Base-by-base conservation (phyloP, 2,797 vertebrate species). In the Tamandua tetradactyla region DNA sequence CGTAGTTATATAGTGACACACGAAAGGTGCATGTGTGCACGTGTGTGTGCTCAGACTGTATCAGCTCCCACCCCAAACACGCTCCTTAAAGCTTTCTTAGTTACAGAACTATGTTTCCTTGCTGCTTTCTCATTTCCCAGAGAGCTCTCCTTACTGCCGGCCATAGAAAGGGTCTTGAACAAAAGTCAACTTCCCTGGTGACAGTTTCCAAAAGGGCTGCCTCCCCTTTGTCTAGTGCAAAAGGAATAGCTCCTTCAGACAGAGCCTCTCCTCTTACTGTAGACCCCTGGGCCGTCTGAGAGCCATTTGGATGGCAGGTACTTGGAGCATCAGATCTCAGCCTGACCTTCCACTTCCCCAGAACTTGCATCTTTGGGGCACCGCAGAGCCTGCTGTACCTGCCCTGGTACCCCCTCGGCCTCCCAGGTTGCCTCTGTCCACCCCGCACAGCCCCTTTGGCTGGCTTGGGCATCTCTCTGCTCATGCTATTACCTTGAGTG, bases 391-490 rank as follows among this genome's bases (percentile, higher is more conserved):
- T 44, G 47, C 20, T 11, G 15, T 27, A 1, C 10, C 0, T 17
- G 37, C 13, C 61, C 42, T 9, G 2, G 52, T 12, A 8, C 3
- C 22, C 40, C 44, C 72, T 55, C 2, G 8, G 7, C 7, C n/a
- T 74, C 32, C 17, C 1, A 8, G 4, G n/a, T 52, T 18, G n/a
- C n/a, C 68, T n/a, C 68, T 12, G 2, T 5, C 32, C 35, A 35
- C 27, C 15, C 27, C 4, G 7, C 61, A 42, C 0, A 7, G n/a
- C 18, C 10, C 20, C 49, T 69, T 9, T 2, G 0, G 40, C 15
- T 0, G 0, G 12, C 57, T 14, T 4, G 0, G 69, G 44, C 20
- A 7, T 40, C 52, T 23, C 30, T n/a, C 35, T 59, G 59, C 30
- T 66, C 17, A 27, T 18, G 15, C 66, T 80, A 37, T 10, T n/a